These are phyloP conservation scores for Potorous gilbertii DNA, from an alignment of 2,797 vertebrate genomes.

Conservation along the genomic window DNA sequence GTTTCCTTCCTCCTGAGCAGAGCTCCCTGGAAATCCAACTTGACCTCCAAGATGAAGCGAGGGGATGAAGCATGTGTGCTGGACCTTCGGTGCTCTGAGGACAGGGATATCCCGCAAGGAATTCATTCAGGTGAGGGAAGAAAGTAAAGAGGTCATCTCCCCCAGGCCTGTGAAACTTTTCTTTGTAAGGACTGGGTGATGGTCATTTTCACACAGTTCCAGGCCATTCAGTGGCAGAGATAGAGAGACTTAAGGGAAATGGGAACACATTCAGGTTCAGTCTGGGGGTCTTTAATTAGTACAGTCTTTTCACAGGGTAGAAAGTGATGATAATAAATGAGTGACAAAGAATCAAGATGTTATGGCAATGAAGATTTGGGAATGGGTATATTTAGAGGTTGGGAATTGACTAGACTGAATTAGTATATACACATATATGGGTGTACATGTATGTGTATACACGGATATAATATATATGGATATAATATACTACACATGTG, in stretches of 20 bases:
- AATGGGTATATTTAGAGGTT: neutral
- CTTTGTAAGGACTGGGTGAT: neutral
- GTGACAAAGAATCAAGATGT: neutral
- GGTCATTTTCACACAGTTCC: neutral
- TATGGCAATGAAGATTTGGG: neutral
- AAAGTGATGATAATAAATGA: neutral
- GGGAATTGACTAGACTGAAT: neutral
- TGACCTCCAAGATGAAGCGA: conserved; percentile 65
- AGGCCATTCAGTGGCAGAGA: neutral
- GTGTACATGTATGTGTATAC: neutral
- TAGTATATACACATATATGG: neutral
- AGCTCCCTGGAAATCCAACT: conserved; percentile 7
- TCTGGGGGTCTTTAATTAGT: neutral
- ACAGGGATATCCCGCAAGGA: conserved; percentile 50
- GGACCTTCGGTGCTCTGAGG: conserved; percentile 61
- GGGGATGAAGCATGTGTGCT: conserved; percentile 57
- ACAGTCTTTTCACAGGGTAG: neutral
- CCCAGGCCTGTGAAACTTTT: neutral
- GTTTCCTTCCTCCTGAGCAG: conserved; percentile 13
- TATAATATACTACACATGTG: neutral
- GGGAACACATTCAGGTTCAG: neutral
- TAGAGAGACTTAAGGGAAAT: neutral
- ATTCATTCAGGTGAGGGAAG: conserved; percentile 71
- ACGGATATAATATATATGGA: neutral
- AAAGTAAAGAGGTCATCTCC: neutral